Evolutionary conservation across 2,888 invertebrate species (phyloP), one percentile per base, ranked within the genome.

Genomic region (Chelonus formosanus): DNA sequence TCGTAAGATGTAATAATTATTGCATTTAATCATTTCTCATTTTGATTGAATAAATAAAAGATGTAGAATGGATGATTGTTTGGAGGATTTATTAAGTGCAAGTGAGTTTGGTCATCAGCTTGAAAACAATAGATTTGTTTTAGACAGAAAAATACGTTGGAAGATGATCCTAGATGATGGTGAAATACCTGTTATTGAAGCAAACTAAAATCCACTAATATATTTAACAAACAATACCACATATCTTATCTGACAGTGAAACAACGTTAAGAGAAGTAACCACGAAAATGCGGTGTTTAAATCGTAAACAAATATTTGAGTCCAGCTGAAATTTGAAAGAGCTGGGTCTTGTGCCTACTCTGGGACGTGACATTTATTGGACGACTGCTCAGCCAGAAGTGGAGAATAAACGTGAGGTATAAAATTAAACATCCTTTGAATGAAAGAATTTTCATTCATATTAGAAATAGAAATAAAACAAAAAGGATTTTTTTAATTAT

Each of bases 251-350:
- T 68, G 61, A 64, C 40, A 4, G 54, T 57, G 3, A 52, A 35
- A 58, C 6, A 40, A 40, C 40, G 6, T 40, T 40, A 4, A 40
- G 6, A 54, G 72, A 73, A 73, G 70, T 70, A 73, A 68, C 73
- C 72, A 71, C 75, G 74, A 73, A 77, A 80, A 77, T 76, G 74
- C 73, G 71, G 70, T 71, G 64, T 76, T 80, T 78, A 78, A 80
- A 81, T 80, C 78, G 78, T 75, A 72, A 76, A 75, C 77, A 78
- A 80, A 80, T 79, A 80, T 81, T 81, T 80, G 73, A 75, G 63
- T 69, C 65, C 74, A 69, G 70, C 74, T 70, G 73, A 75, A 69
- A 71, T 70, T 71, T 61, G 3, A 67, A 66, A 59, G 20, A 40
- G 68, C 63, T 64, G 57, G 60, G 32, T 45, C 57, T 57, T 44